Evolutionary conservation across 1,140 invertebrate genomes (phyloP), one percentile per base, ranked within the genome.

Genomic region (Hydropsyche tenuis): DNA sequence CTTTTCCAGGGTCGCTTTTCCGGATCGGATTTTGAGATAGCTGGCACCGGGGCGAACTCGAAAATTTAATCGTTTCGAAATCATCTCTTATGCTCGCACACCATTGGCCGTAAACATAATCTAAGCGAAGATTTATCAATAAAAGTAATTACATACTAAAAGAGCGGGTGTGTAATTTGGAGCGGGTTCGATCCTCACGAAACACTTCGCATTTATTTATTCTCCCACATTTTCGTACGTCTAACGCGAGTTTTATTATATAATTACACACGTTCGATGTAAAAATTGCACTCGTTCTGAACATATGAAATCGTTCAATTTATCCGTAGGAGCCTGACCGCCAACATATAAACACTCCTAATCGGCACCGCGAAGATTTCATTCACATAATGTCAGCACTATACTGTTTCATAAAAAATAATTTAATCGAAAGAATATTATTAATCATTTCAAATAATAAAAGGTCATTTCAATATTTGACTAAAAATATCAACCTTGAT

Each of bases 141-240:
- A 75, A 63, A 73, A 16, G 53, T 75, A 75, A 75, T 75, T 73
- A 73, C 60, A 73, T 46, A 46, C 53, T 42, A 73, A 68, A 43
- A 27, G 48, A 14, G 72, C 66, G 45, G 65, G 43, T 60, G 48
- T 75, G 63, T 75, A 75, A 75, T 75, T 75, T 73, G 45, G 71
- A 73, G 74, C 74, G 72, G 53, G 70, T 70, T 69, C 60, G 16
- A 73, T 69, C 64, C 70, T 73, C 74, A 75, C 71, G 71, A 73
- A 73, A 64, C 48, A 22, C 51, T 62, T 48, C 37, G 12, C n/a
- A 46, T 62, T 63, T 74, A 69, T 48, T 46, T 68, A 68, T 68
- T 68, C 43, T 68, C 43, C n/a, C 56, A 18, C 23, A 23, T 74
- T 48, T 45, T 74, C 43, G 11, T 63, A 46, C 22, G 53, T 60